phyloP scores from a whole-genome alignment of 2,797 vertebrate species.

The Cichlasoma orientale region DNA sequence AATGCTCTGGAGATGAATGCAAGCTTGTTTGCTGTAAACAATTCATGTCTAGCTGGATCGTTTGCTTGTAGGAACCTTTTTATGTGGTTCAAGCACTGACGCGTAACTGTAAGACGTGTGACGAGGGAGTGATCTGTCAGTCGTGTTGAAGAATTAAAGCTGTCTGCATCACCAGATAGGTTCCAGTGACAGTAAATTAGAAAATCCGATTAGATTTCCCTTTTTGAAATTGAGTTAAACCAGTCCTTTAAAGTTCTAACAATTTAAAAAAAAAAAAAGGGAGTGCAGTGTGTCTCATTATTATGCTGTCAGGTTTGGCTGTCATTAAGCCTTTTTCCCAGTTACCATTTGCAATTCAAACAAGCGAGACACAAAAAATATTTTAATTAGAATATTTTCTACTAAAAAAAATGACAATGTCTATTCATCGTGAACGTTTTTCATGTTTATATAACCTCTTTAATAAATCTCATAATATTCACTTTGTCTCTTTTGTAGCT shows the following conservation, averaged over 20 bases:
- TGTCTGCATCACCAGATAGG: neutral
- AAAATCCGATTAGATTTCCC: neutral
- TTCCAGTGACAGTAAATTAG: neutral
- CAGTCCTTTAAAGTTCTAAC: neutral
- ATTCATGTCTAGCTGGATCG: too few species aligned
- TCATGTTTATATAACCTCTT: neutral
- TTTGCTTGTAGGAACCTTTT: neutral
- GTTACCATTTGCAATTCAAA: neutral
- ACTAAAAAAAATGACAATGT: neutral
- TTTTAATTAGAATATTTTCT: neutral
- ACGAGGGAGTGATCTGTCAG: too few species aligned
- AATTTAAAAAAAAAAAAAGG: neutral
- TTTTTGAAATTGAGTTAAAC: neutral
- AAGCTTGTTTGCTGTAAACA: neutral
- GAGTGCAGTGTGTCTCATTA: neutral
- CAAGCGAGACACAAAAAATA: neutral
- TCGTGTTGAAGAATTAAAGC: neutral
- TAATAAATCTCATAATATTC: constrained; percentile 22
- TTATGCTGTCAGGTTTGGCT: neutral
- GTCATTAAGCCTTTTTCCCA: neutral
- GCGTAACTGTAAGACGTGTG: neutral
- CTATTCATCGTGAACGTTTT: neutral
- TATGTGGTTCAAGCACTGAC: neutral
- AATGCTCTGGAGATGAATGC: neutral
- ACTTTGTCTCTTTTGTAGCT: neutral